Base-by-base conservation (phyloP, 2,113 vertebrate species). In the Bubo scandiacus region DNA sequence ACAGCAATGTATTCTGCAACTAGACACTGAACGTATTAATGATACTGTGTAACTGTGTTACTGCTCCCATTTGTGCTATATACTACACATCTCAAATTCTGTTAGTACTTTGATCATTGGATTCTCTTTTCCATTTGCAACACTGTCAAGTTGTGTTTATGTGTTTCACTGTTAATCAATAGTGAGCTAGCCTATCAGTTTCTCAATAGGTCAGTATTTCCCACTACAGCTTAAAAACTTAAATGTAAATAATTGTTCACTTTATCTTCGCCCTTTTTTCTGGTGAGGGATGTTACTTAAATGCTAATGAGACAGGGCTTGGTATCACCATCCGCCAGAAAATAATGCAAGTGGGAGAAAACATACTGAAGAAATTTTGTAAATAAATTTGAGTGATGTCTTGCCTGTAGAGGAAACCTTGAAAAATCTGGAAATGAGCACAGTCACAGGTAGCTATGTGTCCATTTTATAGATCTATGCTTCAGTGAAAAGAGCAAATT, bases 111-210 rank as follows among this genome's bases (percentile, higher is more conserved):
- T 87, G 68, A 52, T 84, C 49, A 12, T 93, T 92, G 59, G 55
- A 82, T 77, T 85, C 14, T 75, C 42, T 77, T 83, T 94, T 92
- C 72, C 15, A 32, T 30, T 74, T 93, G 79, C 88, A 97, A 88
- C n/a, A n/a, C 18, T 88, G 55, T 77, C 55, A 84, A 70, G 32
- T 78, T 91, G 52, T 80, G 29, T 90, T 92, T 82, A 34, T 84
- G 36, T 78, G 42, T 93, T 95, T 92, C 51, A 51, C 38, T 90
- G 38, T 79, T 96, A 71, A 59, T 88, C 66, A 40, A 18, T 81
- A 93, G 23, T 51, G 22, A 92, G 29, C 59, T 52, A 45, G 49
- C 40, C 27, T 93, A 66, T 81, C n/a, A 54, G 7, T 93, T 96
- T 88, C 80, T 86, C 63, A 70, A 3, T 83, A 86, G 51, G 62